Base-by-base conservation (phyloP, 1,140 invertebrate species). In the Globodera ellingtonae region DNA sequence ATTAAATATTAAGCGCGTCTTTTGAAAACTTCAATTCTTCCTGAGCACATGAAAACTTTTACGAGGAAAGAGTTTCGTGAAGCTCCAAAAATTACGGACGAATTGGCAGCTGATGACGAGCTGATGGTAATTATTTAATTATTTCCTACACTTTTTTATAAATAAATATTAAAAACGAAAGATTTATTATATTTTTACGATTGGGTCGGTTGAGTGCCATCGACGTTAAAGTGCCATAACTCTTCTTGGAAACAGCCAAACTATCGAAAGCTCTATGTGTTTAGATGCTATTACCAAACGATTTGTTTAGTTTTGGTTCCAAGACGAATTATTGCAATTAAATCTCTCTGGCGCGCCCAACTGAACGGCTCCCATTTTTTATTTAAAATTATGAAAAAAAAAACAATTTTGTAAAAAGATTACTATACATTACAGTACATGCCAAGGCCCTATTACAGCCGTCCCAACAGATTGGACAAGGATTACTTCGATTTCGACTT, bases 401-500 rank as follows among this genome's bases (percentile, higher is more conserved):
- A 24, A 24, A 24, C 24, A 59, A 44, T 2, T 35, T 35, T 35
- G 35, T 35, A 35, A 35, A 35, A 35, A 35, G 35, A 35, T 24
- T 7, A 79, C 48, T 47, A 50, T 18, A 72, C 88, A 81, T 46
- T 87, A 83, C 67, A 50, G 15, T 89, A 83, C 56, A 78, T 86
- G 52, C 88, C 87, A 59, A 62, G 82, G n/a, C 81, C 87, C 15
- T 89, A 87, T 75, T 89, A 89, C 78, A 89, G 87, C 35, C 85
- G 87, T 7, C 87, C 87, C 52, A 86, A 87, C 66, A 66, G 88
- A 75, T 65, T 80, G 69, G 87, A 89, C 78, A 86, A 86, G 18
- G 87, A 89, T 72, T 89, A 89, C 69, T 89, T 89, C 81, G 87
- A 89, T 48, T 89, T 87, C 82, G 87, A 89, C 72, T 75, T 89